These are phyloP conservation scores for Pseudomyrmex cubaensis DNA, from an alignment of 1,140 invertebrate genomes.

Conservation along the genomic window DNA sequence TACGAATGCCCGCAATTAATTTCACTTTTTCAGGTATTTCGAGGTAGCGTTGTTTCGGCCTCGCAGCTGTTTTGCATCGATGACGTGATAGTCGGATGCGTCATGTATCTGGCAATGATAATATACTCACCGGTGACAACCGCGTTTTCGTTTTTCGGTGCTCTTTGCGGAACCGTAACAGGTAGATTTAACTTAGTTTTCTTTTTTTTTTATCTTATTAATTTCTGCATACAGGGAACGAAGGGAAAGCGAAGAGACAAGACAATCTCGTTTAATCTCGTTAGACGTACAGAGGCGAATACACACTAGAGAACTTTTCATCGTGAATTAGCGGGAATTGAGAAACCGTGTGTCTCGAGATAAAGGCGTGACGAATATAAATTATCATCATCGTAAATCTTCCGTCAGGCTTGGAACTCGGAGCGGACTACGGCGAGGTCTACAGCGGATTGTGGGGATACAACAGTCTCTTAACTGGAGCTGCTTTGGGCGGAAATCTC, in stretches of 20 bases:
- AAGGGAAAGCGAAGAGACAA: neutral
- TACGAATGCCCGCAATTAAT: conserved; percentile 15
- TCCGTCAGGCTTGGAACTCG: conserved; percentile 71
- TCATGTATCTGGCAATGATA: conserved; percentile 82
- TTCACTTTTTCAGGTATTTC: conserved; percentile 78
- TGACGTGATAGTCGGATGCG: conserved; percentile 76
- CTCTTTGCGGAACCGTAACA: conserved; percentile 78
- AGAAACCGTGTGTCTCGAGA: neutral
- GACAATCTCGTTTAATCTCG: conserved; percentile 20
- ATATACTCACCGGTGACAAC: conserved; percentile 83
- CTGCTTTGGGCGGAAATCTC: conserved; percentile 81
- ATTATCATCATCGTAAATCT: conserved; percentile 8
- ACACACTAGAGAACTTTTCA: no score
- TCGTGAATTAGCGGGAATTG: conserved; percentile 28
- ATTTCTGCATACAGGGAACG: neutral
- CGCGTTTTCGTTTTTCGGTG: conserved; percentile 81
- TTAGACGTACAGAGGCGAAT: neutral
- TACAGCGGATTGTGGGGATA: conserved; percentile 83
- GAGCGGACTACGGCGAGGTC: conserved; percentile 73
- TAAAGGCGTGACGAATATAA: neutral
- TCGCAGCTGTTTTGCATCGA: conserved; percentile 82
- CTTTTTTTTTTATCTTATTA: neutral
- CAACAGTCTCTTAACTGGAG: conserved; percentile 81
- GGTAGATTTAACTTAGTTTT: conserved; percentile 74
- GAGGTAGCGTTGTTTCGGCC: conserved; percentile 80